These are phyloP conservation scores for Eupithecia subfuscata DNA, from an alignment of 2,888 invertebrate genomes.

Conservation along the genomic window DNA sequence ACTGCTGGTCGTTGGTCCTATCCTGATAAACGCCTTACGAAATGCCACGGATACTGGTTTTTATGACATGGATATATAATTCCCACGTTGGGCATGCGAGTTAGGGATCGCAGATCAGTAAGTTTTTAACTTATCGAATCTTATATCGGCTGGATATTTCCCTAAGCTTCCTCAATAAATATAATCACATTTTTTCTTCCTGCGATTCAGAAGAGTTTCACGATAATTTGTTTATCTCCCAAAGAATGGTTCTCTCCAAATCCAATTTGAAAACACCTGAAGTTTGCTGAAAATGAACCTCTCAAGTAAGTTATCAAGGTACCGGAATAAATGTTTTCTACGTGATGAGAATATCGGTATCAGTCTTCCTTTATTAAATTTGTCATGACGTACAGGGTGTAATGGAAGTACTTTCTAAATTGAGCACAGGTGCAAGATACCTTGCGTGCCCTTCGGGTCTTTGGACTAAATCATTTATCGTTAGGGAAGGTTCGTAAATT, in stretches of 20 bases:
- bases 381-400: slow-evolving; percentile 26
- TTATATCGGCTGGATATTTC: no score
- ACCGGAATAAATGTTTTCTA: slow-evolving; percentile 37
- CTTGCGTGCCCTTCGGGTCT: not conserved
- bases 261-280: slow-evolving; percentile 30
- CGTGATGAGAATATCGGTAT: slow-evolving; percentile 34
- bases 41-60: no score
- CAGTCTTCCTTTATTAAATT: slow-evolving; percentile 35
- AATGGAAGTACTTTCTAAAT: slow-evolving; percentile 14
- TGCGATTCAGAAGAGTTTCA: slow-evolving; percentile 7
- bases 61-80: no score
- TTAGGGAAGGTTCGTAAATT: not conserved
- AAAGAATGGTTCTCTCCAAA: slow-evolving; percentile 20
- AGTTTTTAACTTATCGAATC: not conserved
- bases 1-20: no score
- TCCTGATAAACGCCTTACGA: no score
- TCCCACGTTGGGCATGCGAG: no score
- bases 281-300: slow-evolving; percentile 37
- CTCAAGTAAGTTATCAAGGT: slow-evolving; percentile 38
- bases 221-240: slow-evolving; percentile 35
- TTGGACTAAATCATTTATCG: not conserved
- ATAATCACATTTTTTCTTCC: not conserved
- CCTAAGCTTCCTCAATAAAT: not conserved
- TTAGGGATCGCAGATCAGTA: not conserved
- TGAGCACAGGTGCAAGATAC: slow-evolving; percentile 11